phyloP scores from a whole-genome alignment of 2,797 vertebrate genomes.

The Anguilla anguilla region DNA sequence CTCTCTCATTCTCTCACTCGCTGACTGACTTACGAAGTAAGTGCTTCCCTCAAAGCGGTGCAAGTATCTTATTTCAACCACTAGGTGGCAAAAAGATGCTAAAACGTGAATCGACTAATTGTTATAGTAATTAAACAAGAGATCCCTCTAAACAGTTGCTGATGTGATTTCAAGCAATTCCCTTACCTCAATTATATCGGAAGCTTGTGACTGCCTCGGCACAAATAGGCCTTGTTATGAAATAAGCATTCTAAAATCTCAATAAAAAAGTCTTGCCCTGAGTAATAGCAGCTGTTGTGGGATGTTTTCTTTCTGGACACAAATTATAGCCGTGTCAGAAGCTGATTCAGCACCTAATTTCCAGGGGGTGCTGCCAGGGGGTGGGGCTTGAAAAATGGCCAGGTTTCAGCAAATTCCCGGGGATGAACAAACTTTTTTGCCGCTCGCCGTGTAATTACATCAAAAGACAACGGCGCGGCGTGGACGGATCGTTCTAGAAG shows the following conservation, averaged over 20 bases:
- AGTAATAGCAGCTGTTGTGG: neutral
- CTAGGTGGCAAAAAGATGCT: neutral
- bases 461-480: neutral
- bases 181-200: neutral
- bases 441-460: neutral
- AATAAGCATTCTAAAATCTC: neutral
- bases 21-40: neutral
- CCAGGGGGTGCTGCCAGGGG: neutral
- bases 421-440: neutral
- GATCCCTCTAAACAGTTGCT: neutral
- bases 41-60: neutral
- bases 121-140: neutral
- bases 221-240: neutral
- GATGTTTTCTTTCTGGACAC: neutral
- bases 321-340: neutral
- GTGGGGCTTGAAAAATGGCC: neutral
- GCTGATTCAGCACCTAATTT: neutral
- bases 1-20: no score
- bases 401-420: neutral
- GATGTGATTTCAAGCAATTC: neutral
- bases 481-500: neutral
- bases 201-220: neutral
- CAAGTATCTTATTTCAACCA: neutral
- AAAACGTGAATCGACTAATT: neutral
- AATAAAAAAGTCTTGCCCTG: neutral